phyloP scores from a whole-genome alignment of 2,888 invertebrate genomes.

The Drosophila stalkeri region DNA sequence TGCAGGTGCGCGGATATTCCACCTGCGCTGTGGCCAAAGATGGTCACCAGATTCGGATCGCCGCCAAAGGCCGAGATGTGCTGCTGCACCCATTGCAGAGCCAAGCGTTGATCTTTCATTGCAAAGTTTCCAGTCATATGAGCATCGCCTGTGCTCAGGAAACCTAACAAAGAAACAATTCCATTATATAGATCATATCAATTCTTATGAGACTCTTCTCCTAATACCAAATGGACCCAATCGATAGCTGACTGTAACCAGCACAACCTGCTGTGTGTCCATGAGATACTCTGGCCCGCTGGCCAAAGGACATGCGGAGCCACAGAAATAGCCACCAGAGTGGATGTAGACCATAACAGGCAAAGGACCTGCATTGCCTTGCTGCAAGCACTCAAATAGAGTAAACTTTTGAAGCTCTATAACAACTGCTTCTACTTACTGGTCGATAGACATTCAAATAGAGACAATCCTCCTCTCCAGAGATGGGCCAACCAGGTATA shows the following conservation, averaged over 20 bases:
- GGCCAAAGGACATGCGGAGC: constrained; percentile 82
- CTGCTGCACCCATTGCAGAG: constrained; percentile 85
- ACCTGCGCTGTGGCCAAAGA: constrained; percentile 86
- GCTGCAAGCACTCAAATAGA: constrained; percentile 9
- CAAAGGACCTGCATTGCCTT: constrained; percentile 25
- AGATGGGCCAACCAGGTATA: constrained; percentile 55
- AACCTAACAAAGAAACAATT: constrained; percentile 73
- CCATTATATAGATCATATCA: background rate
- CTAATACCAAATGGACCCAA: constrained; percentile 75
- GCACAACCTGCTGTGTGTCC: constrained; percentile 84
- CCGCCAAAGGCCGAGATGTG: constrained; percentile 85
- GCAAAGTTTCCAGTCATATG: constrained; percentile 85
- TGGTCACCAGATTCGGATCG: constrained; percentile 83
- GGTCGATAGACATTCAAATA: constrained; percentile 86
- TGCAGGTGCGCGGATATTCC: constrained; percentile 85
- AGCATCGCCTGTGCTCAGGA: constrained; percentile 84
- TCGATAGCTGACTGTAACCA: constrained; percentile 85
- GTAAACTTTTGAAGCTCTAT: fast-evolving
- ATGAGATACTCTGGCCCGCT: constrained; percentile 85
- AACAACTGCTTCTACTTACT: constrained; percentile 22
- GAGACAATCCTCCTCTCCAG: constrained; percentile 86
- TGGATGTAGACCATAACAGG: constrained; percentile 86
- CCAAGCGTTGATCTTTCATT: constrained; percentile 85
- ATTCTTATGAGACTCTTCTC: fast-evolving
- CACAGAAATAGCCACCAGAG: constrained; percentile 85